Base-by-base conservation (phyloP, 2,888 invertebrate species). In the Zootermopsis nevadensis region DNA sequence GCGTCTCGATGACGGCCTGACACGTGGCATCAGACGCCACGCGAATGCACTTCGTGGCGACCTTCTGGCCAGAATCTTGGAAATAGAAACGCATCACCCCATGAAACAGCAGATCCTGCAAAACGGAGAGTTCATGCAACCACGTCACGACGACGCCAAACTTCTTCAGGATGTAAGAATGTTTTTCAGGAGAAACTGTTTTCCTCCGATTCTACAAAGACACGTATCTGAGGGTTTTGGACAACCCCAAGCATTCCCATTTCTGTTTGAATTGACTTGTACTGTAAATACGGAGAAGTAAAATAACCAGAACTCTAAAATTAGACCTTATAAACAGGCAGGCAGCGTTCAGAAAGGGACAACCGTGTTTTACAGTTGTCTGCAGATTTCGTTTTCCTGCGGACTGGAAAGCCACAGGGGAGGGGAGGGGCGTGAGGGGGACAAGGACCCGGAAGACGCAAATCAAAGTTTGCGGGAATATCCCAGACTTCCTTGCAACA, bases 1-100 rank as follows among this genome's bases (percentile, higher is more conserved):
- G 92, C 15, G 98, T 99, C 89, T 97, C 97, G 89, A 99, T 98
- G 86, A 99, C 99, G 89, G 98, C 98, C 89, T 95, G 94, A 85
- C 98, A 97, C 69, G 98, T 98, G 77, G 99, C 99, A 87, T 98
- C 97, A 84, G 98, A 98, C 80, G 99, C 97, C 80, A 99, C 99
- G 83, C 99, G 94, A 87, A 99, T 98, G 90, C 99, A 99, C 91
- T 99, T 99, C 77, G 99, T 99, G 82, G 99, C 98, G 84, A 99
- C 98, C 91, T 99, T 99, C 91, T 98, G 98, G 80, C 98, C 98
- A 82, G 97, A 96, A 90, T 99, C 99, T 95, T 99, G 99, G 90
- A 98, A 99, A 91, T 99, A 99, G 91, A 99, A 99, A 87, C 99
- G 94, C 98, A 99, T 99, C 84, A 99, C 99, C 77, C 99, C 99